Evolutionary conservation across 2,113 vertebrate species (phyloP).

Genomic region (Antechinus flavipes): DNA sequence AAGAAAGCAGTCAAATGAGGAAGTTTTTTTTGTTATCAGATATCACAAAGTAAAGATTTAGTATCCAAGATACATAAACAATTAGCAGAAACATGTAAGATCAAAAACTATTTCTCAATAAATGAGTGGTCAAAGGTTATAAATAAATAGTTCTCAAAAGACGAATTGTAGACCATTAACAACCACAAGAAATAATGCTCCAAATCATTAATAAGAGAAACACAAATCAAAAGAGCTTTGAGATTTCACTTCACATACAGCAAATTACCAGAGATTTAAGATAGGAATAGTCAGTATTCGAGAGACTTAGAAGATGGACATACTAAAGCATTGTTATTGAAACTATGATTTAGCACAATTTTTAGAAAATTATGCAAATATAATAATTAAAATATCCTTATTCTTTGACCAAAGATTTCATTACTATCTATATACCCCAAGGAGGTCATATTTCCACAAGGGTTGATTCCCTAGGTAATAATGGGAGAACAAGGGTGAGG

Average conservation of each 20-base stretch:
- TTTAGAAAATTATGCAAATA: not conserved
- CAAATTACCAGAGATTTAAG: not conserved
- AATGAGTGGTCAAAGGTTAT: not conserved
- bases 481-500: not conserved
- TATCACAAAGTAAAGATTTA: not conserved
- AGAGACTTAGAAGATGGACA: not conserved
- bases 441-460: too few species aligned
- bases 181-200: not conserved
- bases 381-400: not conserved
- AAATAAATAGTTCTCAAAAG: not conserved
- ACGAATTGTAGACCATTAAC: not conserved
- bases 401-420: not conserved
- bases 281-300: not conserved
- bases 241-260: not conserved
- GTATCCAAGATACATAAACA: not conserved
- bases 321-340: not conserved
- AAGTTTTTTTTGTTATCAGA: not conserved
- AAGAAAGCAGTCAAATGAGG: not conserved
- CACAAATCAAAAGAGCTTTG: not conserved
- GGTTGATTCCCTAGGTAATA: not conserved
- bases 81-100: not conserved
- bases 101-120: not conserved
- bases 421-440: not conserved
- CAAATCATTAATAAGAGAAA: not conserved
- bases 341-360: not conserved